Evolutionary conservation across 2,797 vertebrate genomes (phyloP).

Genomic region (Uromys caudimaculatus): DNA sequence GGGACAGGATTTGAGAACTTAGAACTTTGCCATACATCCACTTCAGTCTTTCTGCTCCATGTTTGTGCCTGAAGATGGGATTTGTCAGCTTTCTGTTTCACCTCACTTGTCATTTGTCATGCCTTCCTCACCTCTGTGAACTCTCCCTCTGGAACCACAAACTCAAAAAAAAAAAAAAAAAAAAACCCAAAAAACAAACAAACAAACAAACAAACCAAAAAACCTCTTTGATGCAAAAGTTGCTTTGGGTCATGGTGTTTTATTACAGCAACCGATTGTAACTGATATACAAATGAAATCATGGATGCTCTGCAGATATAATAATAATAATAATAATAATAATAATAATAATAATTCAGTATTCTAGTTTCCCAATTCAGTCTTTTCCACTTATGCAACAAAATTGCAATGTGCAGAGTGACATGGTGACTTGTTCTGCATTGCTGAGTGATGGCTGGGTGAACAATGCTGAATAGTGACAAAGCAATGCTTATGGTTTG

Average conservation of each 20-base stretch:
- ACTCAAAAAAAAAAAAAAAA: background rate
- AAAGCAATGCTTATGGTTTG: background rate
- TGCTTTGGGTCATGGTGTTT: background rate
- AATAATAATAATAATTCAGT: background rate
- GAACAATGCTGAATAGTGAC: background rate
- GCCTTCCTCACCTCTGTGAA: background rate
- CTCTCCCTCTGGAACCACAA: background rate
- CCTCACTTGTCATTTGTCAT: too few relatives aligned
- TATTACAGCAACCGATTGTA: too few relatives aligned
- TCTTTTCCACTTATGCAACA: background rate
- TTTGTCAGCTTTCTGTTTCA: background rate
- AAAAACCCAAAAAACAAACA: background rate
- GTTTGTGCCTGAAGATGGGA: background rate
- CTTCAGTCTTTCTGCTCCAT: background rate
- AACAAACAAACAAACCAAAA: background rate
- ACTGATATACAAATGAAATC: background rate
- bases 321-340: too few relatives aligned
- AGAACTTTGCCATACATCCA: background rate
- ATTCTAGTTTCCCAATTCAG: background rate
- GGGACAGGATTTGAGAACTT: background rate
- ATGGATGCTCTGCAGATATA: background rate
- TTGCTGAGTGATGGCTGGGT: background rate
- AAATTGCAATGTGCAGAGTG: background rate
- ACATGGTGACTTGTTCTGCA: background rate
- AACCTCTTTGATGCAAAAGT: background rate